Evolutionary conservation across 2,797 vertebrate genomes (phyloP).

Genomic region (Brotula barbata): DNA sequence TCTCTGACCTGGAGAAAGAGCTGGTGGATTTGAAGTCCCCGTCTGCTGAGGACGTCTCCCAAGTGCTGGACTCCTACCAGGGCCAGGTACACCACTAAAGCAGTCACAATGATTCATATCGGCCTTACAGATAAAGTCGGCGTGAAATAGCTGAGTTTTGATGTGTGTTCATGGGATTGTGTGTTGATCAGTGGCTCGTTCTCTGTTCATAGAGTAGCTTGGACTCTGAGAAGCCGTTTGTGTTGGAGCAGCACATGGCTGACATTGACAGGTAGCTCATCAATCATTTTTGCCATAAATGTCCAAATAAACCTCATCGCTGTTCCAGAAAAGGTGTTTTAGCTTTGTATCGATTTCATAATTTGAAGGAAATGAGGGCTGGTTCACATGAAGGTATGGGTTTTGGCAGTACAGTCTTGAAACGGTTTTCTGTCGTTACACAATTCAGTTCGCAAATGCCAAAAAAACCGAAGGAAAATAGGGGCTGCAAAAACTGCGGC

Average conservation of each 20-base stretch:
- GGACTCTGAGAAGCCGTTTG: conserved; percentile 68
- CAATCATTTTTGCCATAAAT: neutral
- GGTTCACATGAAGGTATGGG: too few relatives aligned
- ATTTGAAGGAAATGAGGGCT: too few relatives aligned
- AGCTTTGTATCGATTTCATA: too few relatives aligned
- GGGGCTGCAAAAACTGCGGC: too few relatives aligned
- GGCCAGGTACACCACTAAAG: conserved; percentile 75
- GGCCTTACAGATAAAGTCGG: neutral
- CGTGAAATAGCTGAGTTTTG: neutral
- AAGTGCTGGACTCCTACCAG: conserved; percentile 85
- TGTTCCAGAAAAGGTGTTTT: too few relatives aligned
- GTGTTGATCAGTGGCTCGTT: neutral
- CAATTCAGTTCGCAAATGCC: too few relatives aligned
- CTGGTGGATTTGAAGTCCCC: conserved; percentile 85
- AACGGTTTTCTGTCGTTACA: too few relatives aligned
- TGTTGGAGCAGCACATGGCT: conserved; percentile 61
- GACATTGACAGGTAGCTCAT: conserved; percentile 68
- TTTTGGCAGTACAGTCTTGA: too few relatives aligned
- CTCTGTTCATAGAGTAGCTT: conserved; percentile 61
- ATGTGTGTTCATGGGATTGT: neutral
- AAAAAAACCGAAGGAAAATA: too few relatives aligned
- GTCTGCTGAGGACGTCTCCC: conserved; percentile 80
- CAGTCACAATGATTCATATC: too few relatives aligned
- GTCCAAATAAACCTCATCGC: neutral
- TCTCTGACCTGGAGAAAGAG: conserved; percentile 87